Base-by-base conservation (phyloP, 2,888 invertebrate genomes). In the Zaprionus bogoriensis region DNA sequence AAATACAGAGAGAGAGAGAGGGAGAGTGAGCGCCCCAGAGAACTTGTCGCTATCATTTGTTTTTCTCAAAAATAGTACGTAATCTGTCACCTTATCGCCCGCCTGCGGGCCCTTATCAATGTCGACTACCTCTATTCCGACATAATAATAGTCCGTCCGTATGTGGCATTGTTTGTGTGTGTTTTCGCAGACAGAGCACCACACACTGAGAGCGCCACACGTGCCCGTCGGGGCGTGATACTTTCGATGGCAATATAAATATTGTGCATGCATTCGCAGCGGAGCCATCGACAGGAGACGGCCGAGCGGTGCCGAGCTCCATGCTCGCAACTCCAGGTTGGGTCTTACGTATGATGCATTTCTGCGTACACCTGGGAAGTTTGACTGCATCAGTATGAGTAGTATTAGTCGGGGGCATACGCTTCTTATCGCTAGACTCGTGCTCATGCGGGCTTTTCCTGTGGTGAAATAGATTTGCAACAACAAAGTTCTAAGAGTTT, bases 61-160 rank as follows among this genome's bases (percentile, higher is more conserved):
- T 60, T 25, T 54, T 32, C 48, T 54, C 22, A 10, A 28, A 36
- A 53, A 30, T 32, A 32, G 9, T 36, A 52, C 59, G 36, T 42
- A 57, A 69, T 62, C 48, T 58, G 2, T 17, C 14, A 23, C 27
- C 71, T 67, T 71, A 72, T 72, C 70, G 36, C 47, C n/a, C 14
- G 30, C 12, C 14, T n/a, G 32, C 12, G 1, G 4, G 2, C 17
- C 28, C 59, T 69, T 70, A 70, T 69, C 69, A 60, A 50, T 45
- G 55, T 17, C 65, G 32, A 27, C 41, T 9, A 46, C 27, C 45
- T 23, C 38, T 66, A 41, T 41, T 2, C 14, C 14, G 1, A 41
- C 27, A 27, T 27, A 27, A n/a, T n/a, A 3, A 27, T 23, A 27
- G 27, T 30, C 10, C 4, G 23, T 41, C 1, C 3, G 1, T 66